phyloP scores from a whole-genome alignment of 2,113 vertebrate species.

The Lasiurus cinereus region DNA sequence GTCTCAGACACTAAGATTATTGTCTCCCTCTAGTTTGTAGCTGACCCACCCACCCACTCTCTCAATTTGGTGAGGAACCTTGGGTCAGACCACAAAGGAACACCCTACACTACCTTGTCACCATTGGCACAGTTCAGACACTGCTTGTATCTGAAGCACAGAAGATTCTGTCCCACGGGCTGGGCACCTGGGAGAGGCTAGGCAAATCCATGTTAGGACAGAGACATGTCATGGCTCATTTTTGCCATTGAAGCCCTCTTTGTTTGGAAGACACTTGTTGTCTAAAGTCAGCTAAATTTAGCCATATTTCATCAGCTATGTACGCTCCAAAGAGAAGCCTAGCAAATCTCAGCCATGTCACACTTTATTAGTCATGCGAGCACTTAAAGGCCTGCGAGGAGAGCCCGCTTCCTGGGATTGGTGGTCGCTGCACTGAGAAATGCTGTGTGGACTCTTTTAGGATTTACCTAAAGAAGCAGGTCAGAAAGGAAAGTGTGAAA shows the following conservation, averaged over 20 bases:
- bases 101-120: neutral
- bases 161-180: neutral
- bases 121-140: neutral
- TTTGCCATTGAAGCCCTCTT: slow-evolving; percentile 86
- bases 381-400: slow-evolving; percentile 87
- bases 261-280: slow-evolving; percentile 87
- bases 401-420: slow-evolving; percentile 83
- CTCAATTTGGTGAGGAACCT: neutral
- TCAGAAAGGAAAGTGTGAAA: slow-evolving; percentile 80
- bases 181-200: slow-evolving; percentile 53
- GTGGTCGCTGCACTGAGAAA: slow-evolving; percentile 82
- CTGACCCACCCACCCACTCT: neutral
- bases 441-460: slow-evolving; percentile 84
- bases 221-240: slow-evolving; percentile 84
- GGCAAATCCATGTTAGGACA: slow-evolving; percentile 81
- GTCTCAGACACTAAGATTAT: neutral
- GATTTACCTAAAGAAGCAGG: slow-evolving; percentile 86
- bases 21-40: too few species aligned
- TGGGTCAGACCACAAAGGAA: neutral
- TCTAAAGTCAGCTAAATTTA: slow-evolving; percentile 91
- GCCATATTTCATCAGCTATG: slow-evolving; percentile 88
- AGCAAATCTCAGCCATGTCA: slow-evolving; percentile 89
- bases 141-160: accelerated
- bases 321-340: slow-evolving; percentile 87
- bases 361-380: slow-evolving; percentile 91